These are phyloP conservation scores for Decapterus maruadsi DNA, from an alignment of 2,797 vertebrate genomes.

Conservation along the genomic window DNA sequence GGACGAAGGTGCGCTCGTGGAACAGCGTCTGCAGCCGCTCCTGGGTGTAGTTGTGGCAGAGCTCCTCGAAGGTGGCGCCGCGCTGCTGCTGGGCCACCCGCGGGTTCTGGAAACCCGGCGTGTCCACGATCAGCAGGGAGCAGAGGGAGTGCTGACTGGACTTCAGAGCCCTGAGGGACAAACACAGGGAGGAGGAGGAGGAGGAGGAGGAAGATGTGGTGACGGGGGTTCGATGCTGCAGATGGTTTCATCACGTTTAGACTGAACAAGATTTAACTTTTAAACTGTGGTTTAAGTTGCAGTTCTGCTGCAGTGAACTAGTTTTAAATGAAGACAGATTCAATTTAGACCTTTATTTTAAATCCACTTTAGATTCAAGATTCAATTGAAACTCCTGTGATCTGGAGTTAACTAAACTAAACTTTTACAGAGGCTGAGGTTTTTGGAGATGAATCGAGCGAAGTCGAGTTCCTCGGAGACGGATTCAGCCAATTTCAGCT, in stretches of 20 bases:
- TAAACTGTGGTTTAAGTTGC: too few relatives aligned
- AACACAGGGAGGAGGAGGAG: not conserved
- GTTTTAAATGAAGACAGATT: too few relatives aligned
- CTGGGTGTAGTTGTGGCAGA: constrained; percentile 98
- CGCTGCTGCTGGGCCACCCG: constrained; percentile 88
- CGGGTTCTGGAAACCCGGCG: constrained; percentile 97
- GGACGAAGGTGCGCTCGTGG: constrained; percentile 93
- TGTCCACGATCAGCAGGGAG: constrained; percentile 96
- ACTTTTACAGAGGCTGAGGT: too few relatives aligned
- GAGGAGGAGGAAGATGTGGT: not conserved
- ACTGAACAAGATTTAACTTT: too few relatives aligned
- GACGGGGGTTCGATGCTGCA: not conserved
- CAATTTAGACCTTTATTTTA: too few relatives aligned
- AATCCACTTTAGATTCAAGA: too few relatives aligned
- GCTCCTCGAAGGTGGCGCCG: constrained; percentile 95
- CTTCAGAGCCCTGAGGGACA: constrained; percentile 91
- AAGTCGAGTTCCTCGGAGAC: too few relatives aligned
- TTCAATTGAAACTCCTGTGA: too few relatives aligned
- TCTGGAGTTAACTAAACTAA: too few relatives aligned
- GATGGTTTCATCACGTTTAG: not conserved
- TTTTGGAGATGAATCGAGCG: too few relatives aligned
- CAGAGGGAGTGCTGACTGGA: constrained; percentile 96
- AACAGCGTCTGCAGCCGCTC: constrained; percentile 96
- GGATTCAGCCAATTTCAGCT: too few relatives aligned
- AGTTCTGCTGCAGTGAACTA: too few relatives aligned